Base-by-base conservation (phyloP, 2,888 invertebrate species). In the Trachelus stipa region DNA sequence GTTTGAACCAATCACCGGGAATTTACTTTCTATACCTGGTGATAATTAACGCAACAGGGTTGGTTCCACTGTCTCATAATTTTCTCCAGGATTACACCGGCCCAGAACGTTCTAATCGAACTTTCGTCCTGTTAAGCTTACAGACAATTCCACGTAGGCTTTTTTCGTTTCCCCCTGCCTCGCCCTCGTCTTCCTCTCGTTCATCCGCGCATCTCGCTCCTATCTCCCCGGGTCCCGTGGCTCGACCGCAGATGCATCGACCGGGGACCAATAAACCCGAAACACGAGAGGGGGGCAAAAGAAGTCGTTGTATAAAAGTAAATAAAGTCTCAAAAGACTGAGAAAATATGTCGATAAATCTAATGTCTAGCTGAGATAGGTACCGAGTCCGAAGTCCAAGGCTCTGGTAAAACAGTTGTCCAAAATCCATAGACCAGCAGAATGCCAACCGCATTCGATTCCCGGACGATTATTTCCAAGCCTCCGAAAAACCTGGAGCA, bases 281-380 rank as follows among this genome's bases (percentile, higher is more conserved):
- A 68, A 73, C 71, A 75, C 69, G 73, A 68, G 74, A 78, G 40
- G 73, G 75, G 71, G 56, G 75, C 76, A 71, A 37, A 34, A 35
- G 71, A 34, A 76, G 71, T 34, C 76, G 76, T 74, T 74, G 79
- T 56, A 74, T 76, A 69, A 77, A 76, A 79, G 76, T 76, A 79
- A 79, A 79, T 79, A 79, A 79, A 79, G 40, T 73, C 76, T 76
- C 68, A 74, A 76, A 69, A 73, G 75, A 76, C 78, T 79, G 84
- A 83, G 86, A 86, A 87, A 88, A 87, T 88, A 87, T 84, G 82
- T 85, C 85, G 87, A 88, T 88, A 87, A 88, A 86, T 88, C 86
- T 86, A 85, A 81, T 77, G 83, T 84, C 82, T 83, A 82, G 79
- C 79, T 79, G 85, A 86, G 81, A 84, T 85, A 86, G 84, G 81